Base-by-base conservation (phyloP, 1,140 invertebrate genomes). In the Plutomurus gul region DNA sequence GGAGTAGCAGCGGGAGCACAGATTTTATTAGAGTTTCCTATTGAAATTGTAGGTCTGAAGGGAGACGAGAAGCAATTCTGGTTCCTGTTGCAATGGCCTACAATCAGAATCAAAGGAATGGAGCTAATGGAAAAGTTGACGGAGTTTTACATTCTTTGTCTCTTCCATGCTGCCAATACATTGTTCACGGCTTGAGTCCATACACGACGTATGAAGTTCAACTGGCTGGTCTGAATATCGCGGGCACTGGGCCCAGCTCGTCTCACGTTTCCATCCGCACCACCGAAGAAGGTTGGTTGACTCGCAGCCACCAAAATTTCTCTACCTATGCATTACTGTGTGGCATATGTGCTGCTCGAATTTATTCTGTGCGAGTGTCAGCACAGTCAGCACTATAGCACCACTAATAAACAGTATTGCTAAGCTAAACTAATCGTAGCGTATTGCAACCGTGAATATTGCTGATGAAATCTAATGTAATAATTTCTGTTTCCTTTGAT, bases 241-340 rank as follows among this genome's bases (percentile, higher is more conserved):
- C 80, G 7, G 80, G 80, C 18, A 75, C 39, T 13, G 80, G 80
- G 11, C 80, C 80, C 22, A 70, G 22, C 46, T 81, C 80, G 22
- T 33, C 47, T 16, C 39, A 60, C n/a, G 39, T 81, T 27, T 25
- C 39, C 11, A 46, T 76, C 5, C 30, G 74, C 72, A 81, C 80
- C 10, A 37, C 65, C 1, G 77, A 81, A 76, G 77, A 78, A 40
- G 80, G 80, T 78, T 75, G 51, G 60, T 36, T n/a, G 33, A 37
- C 2, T 60, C 22, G 22, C 51, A 20, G 7, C 10, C 7, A 13
- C 20, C 51, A 33, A 30, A 56, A 56, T n/a, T n/a, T n/a, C n/a
- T n/a, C n/a, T n/a, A n/a, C n/a, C n/a, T n/a, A n/a, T n/a, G n/a
- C n/a, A n/a, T n/a, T n/a, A n/a, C n/a, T n/a, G n/a, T n/a, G n/a